Base-by-base conservation (phyloP, 2,888 invertebrate genomes). In the Oscheius sp. region DNA sequence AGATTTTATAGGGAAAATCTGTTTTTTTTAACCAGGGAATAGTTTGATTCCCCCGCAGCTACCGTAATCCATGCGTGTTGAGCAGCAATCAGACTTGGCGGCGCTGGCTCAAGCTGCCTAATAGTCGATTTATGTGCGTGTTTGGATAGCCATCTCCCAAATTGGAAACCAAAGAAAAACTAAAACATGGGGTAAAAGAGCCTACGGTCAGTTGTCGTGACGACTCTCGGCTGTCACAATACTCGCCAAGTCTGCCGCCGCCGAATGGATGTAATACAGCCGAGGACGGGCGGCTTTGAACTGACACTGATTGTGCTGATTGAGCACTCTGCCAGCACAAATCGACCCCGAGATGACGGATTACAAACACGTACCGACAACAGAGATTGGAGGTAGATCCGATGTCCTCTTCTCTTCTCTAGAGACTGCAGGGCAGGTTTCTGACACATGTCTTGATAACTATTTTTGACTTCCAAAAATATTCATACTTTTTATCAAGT, bases 61-160 rank as follows among this genome's bases (percentile, higher is more conserved):
- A 69, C 69, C 55, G 69, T 69, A 69, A n/a, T 29, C 69, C 9
- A n/a, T 45, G 27, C 69, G 69, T 69, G 69, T 56, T 25, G 35
- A 69, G 43, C 1, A 21, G 35, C 69, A 69, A 69, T 69, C 69
- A 23, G 25, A 35, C 35, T 18, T 13, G n/a, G 52, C 66, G 23
- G 23, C 46, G 41, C 46, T 25, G 5, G 41, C 35, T 41, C 25
- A 23, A 41, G n/a, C n/a, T n/a, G n/a, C n/a, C 69, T 55, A 69
- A 69, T 69, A 69, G 69, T 45, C 69, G 25, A 55, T 69, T 69
- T 69, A 69, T 69, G 66, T 66, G 69, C 69, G 56, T 69, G 56
- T 55, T n/a, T 69, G 69, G 27, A 49, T 69, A 49, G 35, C n/a
- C n/a, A n/a, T n/a, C n/a, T n/a, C n/a, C n/a, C n/a, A n/a, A 35